Percentiles rank a stretch among this genome's conserved stretches.
Evolutionary conservation across 2,113 vertebrate genomes (phyloP).

Genomic region (Spizaetus ornatus): DNA sequence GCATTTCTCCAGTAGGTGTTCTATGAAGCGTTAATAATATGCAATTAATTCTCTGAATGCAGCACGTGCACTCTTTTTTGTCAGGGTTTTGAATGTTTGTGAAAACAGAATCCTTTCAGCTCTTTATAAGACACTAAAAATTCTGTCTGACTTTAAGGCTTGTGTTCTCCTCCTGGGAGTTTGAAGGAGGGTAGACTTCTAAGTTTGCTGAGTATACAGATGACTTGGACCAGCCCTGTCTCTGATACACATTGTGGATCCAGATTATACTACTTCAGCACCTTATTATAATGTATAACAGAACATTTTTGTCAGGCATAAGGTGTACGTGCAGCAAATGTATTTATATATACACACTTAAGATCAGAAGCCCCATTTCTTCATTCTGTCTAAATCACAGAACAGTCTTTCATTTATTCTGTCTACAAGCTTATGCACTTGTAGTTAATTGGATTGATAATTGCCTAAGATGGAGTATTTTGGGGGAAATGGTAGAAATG

Average conservation of each 20-base stretch:
- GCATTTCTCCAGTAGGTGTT: neutral
- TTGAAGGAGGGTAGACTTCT: neutral
- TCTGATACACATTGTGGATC: neutral
- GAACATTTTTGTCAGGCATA: neutral
- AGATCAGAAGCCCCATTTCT: neutral
- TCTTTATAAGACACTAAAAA: neutral
- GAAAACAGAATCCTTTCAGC: neutral
- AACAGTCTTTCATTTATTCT: neutral
- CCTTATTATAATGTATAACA: neutral
- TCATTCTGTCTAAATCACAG: neutral
- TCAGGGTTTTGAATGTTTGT: neutral
- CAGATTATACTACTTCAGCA: neutral
- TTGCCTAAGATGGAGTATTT: neutral
- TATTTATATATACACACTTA: neutral
- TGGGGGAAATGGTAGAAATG: neutral
- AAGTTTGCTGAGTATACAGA: neutral
- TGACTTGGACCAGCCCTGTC: neutral
- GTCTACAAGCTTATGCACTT: neutral
- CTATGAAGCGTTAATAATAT: neutral
- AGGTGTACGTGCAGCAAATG: neutral
- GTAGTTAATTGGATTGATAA: neutral
- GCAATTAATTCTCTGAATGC: neutral
- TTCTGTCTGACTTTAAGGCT: neutral
- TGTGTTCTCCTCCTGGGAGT: neutral
- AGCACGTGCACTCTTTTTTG: neutral